Evolutionary conservation across 53 echinoderm and acorn worm genomes (phyloP), one percentile per base, ranked within the genome.

Genomic region (Mesocentrotus franciscanus): DNA sequence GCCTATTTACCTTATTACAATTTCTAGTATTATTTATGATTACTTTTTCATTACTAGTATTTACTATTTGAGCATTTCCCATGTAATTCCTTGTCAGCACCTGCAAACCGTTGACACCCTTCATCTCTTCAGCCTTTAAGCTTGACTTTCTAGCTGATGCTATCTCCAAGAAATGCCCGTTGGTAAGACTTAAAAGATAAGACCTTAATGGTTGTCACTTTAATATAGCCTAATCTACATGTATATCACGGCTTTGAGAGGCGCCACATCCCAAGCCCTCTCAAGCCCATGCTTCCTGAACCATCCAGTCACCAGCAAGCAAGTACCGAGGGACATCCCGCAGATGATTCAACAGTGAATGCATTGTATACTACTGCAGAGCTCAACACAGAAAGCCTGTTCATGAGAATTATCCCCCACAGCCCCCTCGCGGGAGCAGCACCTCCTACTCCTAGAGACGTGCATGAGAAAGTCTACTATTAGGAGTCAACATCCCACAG

Each of bases 221-320:
- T 49, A 49, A 49, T 30, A 59, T 11, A 90, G 90, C 30, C 36
- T 30, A 9, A 90, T 87, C 58, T 57, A 87, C 84, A 87, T 87
- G 87, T 58, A 58, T 58, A 58, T 26, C 87, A 87, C 58, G 87
- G 87, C 87, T 87, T 27, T 4, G 87, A 12, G 29, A 57, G 87
- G 59, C 87, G 87, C 87, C 87, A 29, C 29, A n/a, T 87, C 56
- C 58, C 58, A 56, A 56, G 29, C n/a, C n/a, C n/a, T 58, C 58
- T 58, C 26, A 58, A 39, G n/a, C 87, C 87, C 14, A 26, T 58
- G 24, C 56, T 58, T 87, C 87, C 58, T 85, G 26, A 27, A 27
- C 87, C 10, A 87, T 59, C 87, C 58, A 87, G 87, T 87, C 42
- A 24, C 39, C 36, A 8, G 8, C 24, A 84, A 18, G 49, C 20